Base-by-base conservation (phyloP, 1,140 invertebrate species). In the Notospermus geniculatus region DNA sequence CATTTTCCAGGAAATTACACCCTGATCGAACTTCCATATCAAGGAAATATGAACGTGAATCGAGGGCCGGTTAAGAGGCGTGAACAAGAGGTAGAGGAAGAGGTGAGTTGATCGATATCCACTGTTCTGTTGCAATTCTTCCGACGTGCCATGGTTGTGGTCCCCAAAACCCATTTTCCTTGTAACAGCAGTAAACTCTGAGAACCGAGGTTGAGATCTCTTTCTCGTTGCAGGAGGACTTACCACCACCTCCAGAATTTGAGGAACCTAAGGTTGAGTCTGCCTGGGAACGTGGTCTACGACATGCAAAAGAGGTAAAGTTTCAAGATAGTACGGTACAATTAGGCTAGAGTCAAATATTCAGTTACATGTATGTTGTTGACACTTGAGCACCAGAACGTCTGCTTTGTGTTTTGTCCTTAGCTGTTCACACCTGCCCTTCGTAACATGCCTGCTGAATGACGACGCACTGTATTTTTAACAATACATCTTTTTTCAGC, bases 251-350 rank as follows among this genome's bases (percentile, higher is more conserved):
- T 83, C 79, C 76, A 22, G 65, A 80, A 43, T 72, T 81, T 54
- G 78, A 83, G 36, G 83, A 84, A 25, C 84, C 87, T 0, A 82
- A 85, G 58, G 75, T 86, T 30, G 92, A 94, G 80, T 91, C 92
- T 53, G 91, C 95, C 0, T 97, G 95, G 95, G 95, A 97, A 79
- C 83, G 94, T 56, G 94, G 90, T 81, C 67, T 90, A 78, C 74
- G 88, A 80, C 79, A 97, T 85, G 95, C 95, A 28, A 97, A 97
- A 83, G 93, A 97, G 85, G 91, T 92, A 77, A 68, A 70, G 23
- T 25, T 59, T 19, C 25, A 7, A 52, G 17, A 25, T 50, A 67
- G 36, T 54, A 15, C 30, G 28, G 45, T 43, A 58, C 25, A 11
- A 11, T 53, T 17, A 11, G 23, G 11, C 22, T 53, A 53, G 11